Conservation (phyloP, 2,113 vertebrate genomes). For the Grallaria varia region DNA sequence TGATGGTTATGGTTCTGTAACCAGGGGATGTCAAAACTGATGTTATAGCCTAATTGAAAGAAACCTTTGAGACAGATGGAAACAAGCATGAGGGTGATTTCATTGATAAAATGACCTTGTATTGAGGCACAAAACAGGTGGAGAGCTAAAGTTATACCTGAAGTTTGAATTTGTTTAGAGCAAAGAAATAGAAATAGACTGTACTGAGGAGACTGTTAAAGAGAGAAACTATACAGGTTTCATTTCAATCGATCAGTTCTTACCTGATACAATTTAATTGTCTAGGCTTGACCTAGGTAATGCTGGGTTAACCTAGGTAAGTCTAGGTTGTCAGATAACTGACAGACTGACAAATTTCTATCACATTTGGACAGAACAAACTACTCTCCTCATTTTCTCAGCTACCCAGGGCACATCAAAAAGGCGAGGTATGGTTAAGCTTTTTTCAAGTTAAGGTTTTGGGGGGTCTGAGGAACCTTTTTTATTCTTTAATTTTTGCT, state of each 20-base stretch:
- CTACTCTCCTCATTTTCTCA: not conserved
- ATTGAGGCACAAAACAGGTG: not conserved
- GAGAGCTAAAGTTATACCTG: not conserved
- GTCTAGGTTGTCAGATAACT: not conserved
- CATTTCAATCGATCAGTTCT: not conserved
- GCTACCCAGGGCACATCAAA: not conserved
- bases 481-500: not conserved
- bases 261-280: not conserved
- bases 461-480: rapidly evolving
- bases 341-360: not conserved
- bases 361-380: not conserved
- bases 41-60: not conserved
- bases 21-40: not conserved
- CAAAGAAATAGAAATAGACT: not conserved
- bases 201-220: not conserved
- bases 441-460: not conserved
- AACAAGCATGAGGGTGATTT: not conserved
- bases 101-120: not conserved
- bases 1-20: not conserved
- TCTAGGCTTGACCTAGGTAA: not conserved
- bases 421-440: not conserved
- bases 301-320: not conserved
- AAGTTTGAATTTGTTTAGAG: not conserved
- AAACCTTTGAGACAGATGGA: not conserved
- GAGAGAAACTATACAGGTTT: not conserved